Percentiles rank a stretch among this genome's conserved stretches.
These are phyloP conservation scores for Calephelis virginiensis DNA, from an alignment of 1,140 invertebrate genomes.

Conservation along the genomic window DNA sequence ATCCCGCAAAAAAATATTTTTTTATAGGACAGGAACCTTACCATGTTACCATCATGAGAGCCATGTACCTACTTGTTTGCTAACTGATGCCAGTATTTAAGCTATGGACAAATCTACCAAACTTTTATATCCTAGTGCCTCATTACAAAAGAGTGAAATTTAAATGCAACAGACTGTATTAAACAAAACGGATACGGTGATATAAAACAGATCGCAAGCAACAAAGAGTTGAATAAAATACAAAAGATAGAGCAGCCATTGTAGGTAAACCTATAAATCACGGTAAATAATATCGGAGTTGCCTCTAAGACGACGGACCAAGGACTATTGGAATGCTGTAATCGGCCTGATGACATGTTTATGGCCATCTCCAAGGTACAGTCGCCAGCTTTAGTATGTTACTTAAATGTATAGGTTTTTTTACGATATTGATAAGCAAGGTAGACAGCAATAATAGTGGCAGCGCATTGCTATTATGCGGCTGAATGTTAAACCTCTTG, in stretches of 20 bases:
- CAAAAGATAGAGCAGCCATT: conserved; percentile 13
- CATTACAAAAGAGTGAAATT: neutral
- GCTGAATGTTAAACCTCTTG: no score
- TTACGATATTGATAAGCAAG: no score
- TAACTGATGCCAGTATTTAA: no score
- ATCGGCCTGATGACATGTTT: conserved; percentile 9
- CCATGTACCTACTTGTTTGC: no score
- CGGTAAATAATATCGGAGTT: conserved; percentile 15
- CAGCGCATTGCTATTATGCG: no score
- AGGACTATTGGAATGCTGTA: conserved; percentile 9
- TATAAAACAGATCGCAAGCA: conserved; percentile 11
- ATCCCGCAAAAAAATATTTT: no score
- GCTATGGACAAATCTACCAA: no score
- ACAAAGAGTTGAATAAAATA: conserved; percentile 16
- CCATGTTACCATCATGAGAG: no score
- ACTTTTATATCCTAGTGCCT: neutral
- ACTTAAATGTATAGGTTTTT: no score
- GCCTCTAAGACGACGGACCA: conserved; percentile 12
- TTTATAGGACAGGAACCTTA: no score
- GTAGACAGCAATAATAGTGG: no score
- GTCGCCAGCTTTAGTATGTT: neutral
- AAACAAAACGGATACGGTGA: conserved; percentile 8
- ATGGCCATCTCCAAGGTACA: neutral
- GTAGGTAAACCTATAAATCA: conserved; percentile 13
- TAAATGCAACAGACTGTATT: conserved; percentile 6